Evolutionary conservation across 1,140 invertebrate genomes (phyloP).

Genomic region (Ectropis grisescens): DNA sequence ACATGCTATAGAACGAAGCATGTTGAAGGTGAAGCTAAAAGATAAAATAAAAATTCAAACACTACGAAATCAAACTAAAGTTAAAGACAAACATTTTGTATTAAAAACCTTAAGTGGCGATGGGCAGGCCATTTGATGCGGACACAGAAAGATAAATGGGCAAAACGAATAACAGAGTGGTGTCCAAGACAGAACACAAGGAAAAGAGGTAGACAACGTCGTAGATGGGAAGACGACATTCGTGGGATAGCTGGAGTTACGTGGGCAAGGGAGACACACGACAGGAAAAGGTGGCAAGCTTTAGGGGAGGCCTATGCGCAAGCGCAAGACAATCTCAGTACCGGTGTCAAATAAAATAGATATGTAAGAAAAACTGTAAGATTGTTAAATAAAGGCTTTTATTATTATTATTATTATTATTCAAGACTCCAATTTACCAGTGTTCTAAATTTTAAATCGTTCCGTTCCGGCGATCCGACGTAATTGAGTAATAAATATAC

Average conservation of each 20-base stretch:
- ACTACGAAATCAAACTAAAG: no score
- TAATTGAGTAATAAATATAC: no score
- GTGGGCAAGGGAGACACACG: background rate
- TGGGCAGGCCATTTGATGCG: conserved; percentile 5
- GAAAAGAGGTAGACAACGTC: conserved; percentile 5
- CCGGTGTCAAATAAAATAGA: no score
- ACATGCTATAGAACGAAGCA: conserved; percentile 14
- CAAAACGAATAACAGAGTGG: conserved; percentile 8
- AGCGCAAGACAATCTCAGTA: conserved; percentile 5
- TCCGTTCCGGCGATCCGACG: no score
- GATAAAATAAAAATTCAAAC: conserved; percentile 11
- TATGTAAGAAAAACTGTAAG: no score
- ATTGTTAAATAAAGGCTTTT: no score
- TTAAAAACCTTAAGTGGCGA: conserved; percentile 10
- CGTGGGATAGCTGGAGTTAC: background rate
- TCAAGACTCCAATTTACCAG: no score
- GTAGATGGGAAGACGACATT: conserved; percentile 9
- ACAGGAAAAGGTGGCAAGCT: background rate
- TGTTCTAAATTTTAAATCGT: no score
- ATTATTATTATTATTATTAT: no score
- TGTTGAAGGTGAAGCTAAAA: conserved; percentile 7
- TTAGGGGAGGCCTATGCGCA: conserved; percentile 5
- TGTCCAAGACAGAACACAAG: conserved; percentile 8
- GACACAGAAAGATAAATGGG: conserved; percentile 5
- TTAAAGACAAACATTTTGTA: no score